Evolutionary conservation across 2,888 invertebrate species (phyloP), one percentile per base, ranked within the genome.

Genomic region (Achlya flavicornis): DNA sequence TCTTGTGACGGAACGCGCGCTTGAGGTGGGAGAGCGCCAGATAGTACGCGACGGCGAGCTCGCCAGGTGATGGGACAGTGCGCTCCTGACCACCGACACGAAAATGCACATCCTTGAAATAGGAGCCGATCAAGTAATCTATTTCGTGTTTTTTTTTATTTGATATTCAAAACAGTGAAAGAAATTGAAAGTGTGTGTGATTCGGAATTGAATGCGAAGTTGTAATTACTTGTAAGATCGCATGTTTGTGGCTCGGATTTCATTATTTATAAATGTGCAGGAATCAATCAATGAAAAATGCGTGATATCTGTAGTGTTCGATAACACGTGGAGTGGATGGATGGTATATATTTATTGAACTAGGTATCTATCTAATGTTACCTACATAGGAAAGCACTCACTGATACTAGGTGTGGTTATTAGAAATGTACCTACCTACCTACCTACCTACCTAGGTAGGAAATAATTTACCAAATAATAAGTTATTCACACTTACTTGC

Each of bases 51-150:
- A 67, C 68, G 67, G 76, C 62, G 68, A 72, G 70, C 70, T 64
- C 72, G 75, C 68, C 71, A 66, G 80, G 87, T 83, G 82, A 87
- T 87, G 89, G 83, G 77, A 84, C 81, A 84, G 77, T 73, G 69
- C 74, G 66, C 69, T 71, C 71, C 78, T 85, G 81, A 85, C 75
- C 69, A 76, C 69, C 71, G 68, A 77, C 73, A 77, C 79, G 77
- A 89, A 85, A 72, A 94, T 94, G 94, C 94, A 94, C 75, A 91
- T 94, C 80, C 84, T 94, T 83, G 94, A 94, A 76, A 89, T 94
- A 68, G 93, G 93, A 79, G 91, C 91, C 66, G 94, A 94, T 69
- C 93, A 94, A 87, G 94, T 94, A 94, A 91, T 70, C 19, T 10
- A 16, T 53, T 38, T 71, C 72, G 68, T 63, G 74, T 69, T 76